Evolutionary conservation across 2,797 vertebrate species (phyloP).

Genomic region (Hyperoplus immaculatus): DNA sequence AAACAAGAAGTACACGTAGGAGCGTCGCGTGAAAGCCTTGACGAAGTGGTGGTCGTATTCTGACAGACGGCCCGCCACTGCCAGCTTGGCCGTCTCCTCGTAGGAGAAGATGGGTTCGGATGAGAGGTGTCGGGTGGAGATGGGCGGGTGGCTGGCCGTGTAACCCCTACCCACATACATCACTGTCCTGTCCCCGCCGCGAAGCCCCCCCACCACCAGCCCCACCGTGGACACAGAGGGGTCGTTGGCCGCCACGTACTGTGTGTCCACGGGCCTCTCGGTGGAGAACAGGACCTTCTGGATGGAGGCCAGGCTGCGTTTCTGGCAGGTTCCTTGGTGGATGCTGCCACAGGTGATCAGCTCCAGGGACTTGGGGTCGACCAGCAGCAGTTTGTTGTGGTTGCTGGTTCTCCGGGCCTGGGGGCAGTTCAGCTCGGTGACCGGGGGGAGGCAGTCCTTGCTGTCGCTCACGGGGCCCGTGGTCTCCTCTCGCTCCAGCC

Average conservation of each 20-base stretch:
- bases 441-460: constrained; percentile 94
- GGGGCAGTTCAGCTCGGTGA: constrained; percentile 90
- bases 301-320: constrained; percentile 88
- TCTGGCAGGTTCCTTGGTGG: constrained; percentile 96
- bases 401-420: constrained; percentile 91
- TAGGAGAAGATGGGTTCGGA: constrained; percentile 93
- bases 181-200: constrained; percentile 84
- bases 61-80: constrained; percentile 91
- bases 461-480: constrained; percentile 94
- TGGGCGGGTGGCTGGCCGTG: constrained; percentile 94
- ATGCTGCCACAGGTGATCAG: constrained; percentile 95
- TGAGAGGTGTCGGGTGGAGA: constrained; percentile 92
- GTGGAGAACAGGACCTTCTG: constrained; percentile 88
- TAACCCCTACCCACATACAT: constrained; percentile 96
- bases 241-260: constrained; percentile 96
- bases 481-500: constrained; percentile 84
- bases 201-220: constrained; percentile 87
- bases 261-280: constrained; percentile 93
- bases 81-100: constrained; percentile 95
- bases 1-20: constrained; percentile 94
- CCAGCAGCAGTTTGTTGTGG: constrained; percentile 94
- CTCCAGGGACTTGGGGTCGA: constrained; percentile 87
- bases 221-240: constrained; percentile 92
- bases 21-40: constrained; percentile 86
- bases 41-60: constrained; percentile 98